Percentiles rank a stretch among this genome's conserved stretches.
phyloP scores from a whole-genome alignment of 2,888 invertebrate genomes.

The Gonocerus acuteangulatus region DNA sequence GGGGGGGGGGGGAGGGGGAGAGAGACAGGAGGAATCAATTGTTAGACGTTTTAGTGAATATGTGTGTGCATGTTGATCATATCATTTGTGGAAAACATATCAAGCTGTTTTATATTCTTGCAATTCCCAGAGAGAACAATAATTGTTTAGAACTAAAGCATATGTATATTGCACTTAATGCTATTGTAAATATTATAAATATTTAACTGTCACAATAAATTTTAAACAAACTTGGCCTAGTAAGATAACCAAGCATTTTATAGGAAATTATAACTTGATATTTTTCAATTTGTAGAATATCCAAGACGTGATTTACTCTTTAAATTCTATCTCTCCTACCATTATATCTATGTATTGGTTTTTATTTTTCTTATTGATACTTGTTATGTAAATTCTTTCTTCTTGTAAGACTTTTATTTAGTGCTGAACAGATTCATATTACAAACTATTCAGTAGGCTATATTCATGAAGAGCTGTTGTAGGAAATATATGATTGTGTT shows the following conservation, averaged over 20 bases:
- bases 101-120: constrained; percentile 21
- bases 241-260: background rate
- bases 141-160: constrained; percentile 2
- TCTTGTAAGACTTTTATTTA: too few relatives aligned
- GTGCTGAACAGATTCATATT: too few relatives aligned
- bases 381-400: too few relatives aligned
- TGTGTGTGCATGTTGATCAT: background rate
- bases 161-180: constrained; percentile 6
- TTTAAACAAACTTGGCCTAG: background rate
- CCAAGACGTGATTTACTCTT: background rate
- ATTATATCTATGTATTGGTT: too few relatives aligned
- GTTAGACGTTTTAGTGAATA: too few relatives aligned
- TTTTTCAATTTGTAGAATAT: background rate
- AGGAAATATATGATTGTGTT: too few relatives aligned
- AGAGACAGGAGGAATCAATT: too few relatives aligned
- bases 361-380: too few relatives aligned
- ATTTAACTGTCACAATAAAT: background rate
- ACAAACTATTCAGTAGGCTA: too few relatives aligned
- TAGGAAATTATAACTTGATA: background rate
- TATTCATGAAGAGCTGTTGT: too few relatives aligned
- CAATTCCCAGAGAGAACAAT: constrained; percentile 11
- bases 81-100: constrained; percentile 19
- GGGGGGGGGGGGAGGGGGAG: too few relatives aligned
- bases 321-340: too few relatives aligned
- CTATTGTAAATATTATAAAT: constrained; percentile 18